A percentile compares a stretch with the other conserved stretches of the same genome.
Evolutionary conservation across 2,888 invertebrate species (phyloP).

Genomic region (Eupithecia inturbata): DNA sequence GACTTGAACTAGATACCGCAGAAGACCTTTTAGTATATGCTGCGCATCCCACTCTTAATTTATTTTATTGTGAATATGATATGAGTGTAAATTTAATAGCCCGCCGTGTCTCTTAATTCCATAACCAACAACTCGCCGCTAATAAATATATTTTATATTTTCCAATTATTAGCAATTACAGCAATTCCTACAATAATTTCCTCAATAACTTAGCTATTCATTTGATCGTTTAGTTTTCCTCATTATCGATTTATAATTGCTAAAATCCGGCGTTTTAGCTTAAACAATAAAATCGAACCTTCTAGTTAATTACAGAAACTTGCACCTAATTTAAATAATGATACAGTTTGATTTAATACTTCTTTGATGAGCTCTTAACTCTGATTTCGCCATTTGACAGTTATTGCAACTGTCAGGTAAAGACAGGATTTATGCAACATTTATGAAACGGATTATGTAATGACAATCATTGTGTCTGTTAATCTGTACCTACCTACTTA

Average conservation of each 20-base stretch:
- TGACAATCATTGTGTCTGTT: background rate
- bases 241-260: slow-evolving; percentile 8
- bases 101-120: background rate
- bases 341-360: slow-evolving; percentile 6
- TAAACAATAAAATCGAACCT: background rate
- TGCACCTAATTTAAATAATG: slow-evolving; percentile 1
- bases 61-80: background rate
- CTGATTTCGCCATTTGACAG: slow-evolving; percentile 8
- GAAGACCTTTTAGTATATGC: background rate
- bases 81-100: background rate
- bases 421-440: background rate
- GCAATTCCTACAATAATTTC: background rate
- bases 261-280: background rate
- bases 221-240: background rate
- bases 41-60: background rate
- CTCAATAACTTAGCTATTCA: background rate
- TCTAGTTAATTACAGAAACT: slow-evolving; percentile 10
- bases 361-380: slow-evolving; percentile 1
- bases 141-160: background rate
- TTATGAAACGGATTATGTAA: background rate
- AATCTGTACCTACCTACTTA: too few species aligned
- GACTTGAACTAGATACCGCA: background rate
- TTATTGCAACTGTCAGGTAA: background rate
- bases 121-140: background rate
- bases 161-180: background rate